Percentiles rank a stretch among this genome's conserved stretches.
Evolutionary conservation across 2,888 invertebrate species (phyloP).

Genomic region (Tinea semifulvella): DNA sequence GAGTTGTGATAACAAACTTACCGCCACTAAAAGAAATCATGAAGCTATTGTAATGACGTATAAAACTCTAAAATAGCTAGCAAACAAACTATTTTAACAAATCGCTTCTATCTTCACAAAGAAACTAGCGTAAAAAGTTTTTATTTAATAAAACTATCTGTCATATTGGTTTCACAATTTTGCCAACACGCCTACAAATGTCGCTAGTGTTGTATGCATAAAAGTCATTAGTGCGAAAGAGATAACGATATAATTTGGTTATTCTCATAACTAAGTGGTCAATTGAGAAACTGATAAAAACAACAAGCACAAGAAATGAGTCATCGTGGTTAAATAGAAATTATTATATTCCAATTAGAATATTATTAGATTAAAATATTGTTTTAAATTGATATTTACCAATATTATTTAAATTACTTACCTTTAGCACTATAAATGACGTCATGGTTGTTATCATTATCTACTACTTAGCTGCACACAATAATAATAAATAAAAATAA

Average conservation of each 20-base stretch:
- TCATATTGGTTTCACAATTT: background rate
- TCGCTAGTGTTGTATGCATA: background rate
- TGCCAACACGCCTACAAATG: background rate
- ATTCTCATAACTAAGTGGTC: slow-evolving; percentile 33
- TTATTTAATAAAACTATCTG: slow-evolving; percentile 5
- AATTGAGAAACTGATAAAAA: slow-evolving; percentile 42
- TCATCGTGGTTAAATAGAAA: background rate
- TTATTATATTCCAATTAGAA: background rate
- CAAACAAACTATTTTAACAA: background rate
- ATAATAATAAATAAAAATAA: slow-evolving; percentile 40
- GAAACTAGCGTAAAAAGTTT: slow-evolving; percentile 7
- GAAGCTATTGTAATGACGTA: background rate
- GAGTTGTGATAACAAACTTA: background rate
- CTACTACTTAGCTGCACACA: slow-evolving; percentile 41
- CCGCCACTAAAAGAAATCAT: background rate
- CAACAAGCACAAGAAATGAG: background rate
- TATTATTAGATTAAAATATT: slow-evolving; percentile 1
- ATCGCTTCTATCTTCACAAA: slow-evolving; percentile 1
- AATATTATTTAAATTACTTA: slow-evolving; percentile 28
- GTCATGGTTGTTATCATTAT: slow-evolving; percentile 67
- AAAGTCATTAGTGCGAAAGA: slow-evolving; percentile 1
- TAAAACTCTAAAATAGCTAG: background rate
- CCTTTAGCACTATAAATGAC: slow-evolving; percentile 65
- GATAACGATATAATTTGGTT: background rate
- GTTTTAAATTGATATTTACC: background rate